Evolutionary conservation across 2,797 vertebrate species (phyloP).

Genomic region (Octomys mimax): DNA sequence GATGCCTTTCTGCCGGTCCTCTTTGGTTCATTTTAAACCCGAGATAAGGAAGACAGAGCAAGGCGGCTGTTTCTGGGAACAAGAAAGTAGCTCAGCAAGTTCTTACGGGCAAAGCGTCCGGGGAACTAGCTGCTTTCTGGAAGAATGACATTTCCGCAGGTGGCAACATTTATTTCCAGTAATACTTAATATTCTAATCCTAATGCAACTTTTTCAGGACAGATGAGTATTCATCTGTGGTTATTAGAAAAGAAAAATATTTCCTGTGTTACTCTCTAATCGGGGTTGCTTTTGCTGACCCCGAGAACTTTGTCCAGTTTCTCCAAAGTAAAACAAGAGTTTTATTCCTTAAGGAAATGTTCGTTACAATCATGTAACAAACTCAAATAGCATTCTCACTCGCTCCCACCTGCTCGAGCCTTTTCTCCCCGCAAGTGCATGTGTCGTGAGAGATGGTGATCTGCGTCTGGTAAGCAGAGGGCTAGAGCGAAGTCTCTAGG

Average conservation of each 20-base stretch:
- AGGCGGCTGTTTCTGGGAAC: not conserved
- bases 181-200: not conserved
- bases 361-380: not conserved
- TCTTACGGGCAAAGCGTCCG: fast-evolving
- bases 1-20: not conserved
- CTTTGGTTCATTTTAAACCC: not conserved
- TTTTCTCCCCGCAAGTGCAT: not conserved
- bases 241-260: not conserved
- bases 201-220: not conserved
- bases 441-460: not conserved
- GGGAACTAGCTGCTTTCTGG: not conserved
- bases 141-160: not conserved
- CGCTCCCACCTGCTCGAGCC: not conserved
- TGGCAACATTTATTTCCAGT: too few species aligned
- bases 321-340: not conserved
- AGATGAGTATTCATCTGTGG: too few species aligned
- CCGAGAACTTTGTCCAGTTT: not conserved
- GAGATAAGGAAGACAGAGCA: not conserved
- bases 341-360: not conserved
- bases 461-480: not conserved
- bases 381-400: too few species aligned
- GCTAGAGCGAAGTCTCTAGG: fast-evolving
- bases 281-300: not conserved
- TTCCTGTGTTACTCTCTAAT: not conserved
- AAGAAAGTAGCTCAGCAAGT: not conserved